Conservation (phyloP, 1,140 invertebrate species). For the Neodiprion fabricii region DNA sequence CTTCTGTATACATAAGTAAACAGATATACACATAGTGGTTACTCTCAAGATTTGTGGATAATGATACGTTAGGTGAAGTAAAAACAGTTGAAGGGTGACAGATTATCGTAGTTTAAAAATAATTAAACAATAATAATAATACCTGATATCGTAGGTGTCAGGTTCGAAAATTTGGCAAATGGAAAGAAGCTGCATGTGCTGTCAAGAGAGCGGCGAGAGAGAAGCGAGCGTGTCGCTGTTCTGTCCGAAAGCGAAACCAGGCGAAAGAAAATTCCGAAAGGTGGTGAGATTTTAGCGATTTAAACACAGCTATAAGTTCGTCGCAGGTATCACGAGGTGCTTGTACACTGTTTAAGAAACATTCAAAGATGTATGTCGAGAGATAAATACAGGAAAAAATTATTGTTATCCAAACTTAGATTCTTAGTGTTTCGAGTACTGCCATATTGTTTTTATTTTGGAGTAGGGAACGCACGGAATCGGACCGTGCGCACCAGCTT, state of each 20-base stretch:
- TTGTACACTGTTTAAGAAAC: too few relatives aligned
- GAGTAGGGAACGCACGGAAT: slow-evolving; percentile 15
- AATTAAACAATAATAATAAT: neutral
- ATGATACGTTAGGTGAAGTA: neutral
- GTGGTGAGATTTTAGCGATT: slow-evolving; percentile 51
- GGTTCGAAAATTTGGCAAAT: slow-evolving; percentile 96
- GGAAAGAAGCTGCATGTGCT: slow-evolving; percentile 93
- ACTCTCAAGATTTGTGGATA: neutral
- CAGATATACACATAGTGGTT: too few relatives aligned
- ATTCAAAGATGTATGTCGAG: neutral
- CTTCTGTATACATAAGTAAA: too few relatives aligned
- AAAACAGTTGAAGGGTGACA: slow-evolving; percentile 7
- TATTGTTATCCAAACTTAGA: neutral
- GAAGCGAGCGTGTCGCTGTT: slow-evolving; percentile 88
- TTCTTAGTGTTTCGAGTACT: neutral
- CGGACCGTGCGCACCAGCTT: slow-evolving; percentile 26
- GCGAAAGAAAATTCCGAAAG: slow-evolving; percentile 86
- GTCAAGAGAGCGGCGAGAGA: slow-evolving; percentile 90
- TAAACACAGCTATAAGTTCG: too few relatives aligned
- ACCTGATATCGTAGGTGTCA: slow-evolving; percentile 74
- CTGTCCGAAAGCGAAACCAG: slow-evolving; percentile 87
- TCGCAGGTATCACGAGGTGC: too few relatives aligned
- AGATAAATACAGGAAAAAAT: neutral
- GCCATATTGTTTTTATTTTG: slow-evolving; percentile 45
- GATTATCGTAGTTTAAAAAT: neutral